Percentiles rank a stretch among this genome's conserved stretches.
phyloP scores from a whole-genome alignment of 35 echinoderm and acorn worm species.

The Apostichopus californicus region DNA sequence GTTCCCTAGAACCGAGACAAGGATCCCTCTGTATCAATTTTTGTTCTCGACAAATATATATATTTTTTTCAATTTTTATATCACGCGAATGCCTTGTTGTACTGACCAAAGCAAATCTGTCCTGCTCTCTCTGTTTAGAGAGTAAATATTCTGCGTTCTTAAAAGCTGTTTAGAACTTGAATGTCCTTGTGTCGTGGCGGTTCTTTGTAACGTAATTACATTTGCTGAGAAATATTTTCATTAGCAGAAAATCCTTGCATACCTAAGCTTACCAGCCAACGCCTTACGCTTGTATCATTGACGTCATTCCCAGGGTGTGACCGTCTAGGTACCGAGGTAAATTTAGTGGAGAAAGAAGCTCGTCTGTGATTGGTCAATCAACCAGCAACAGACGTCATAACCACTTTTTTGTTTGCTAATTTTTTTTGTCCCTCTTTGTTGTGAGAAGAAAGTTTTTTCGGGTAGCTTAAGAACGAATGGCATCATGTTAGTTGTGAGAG shows the following conservation, averaged over 20 bases:
- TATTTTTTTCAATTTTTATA: background rate
- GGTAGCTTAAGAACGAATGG: background rate
- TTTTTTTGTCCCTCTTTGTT: slow-evolving; percentile 2
- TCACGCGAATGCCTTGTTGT: background rate
- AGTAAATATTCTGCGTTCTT: slow-evolving; percentile 44
- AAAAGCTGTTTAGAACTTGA: slow-evolving; percentile 50
- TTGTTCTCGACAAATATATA: background rate
- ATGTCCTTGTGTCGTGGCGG: slow-evolving; percentile 53
- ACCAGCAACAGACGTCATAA: slow-evolving; percentile 36
- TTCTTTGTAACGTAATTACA: slow-evolving; percentile 55
- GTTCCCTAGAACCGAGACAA: background rate
- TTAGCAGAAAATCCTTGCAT: slow-evolving; percentile 59
- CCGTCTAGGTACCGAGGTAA: slow-evolving; percentile 40
- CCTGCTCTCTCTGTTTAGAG: slow-evolving; percentile 25
- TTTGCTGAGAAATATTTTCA: slow-evolving; percentile 62
- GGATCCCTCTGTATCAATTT: background rate
- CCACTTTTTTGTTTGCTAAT: slow-evolving; percentile 10
- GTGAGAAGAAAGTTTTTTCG: background rate
- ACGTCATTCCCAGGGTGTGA: slow-evolving; percentile 59
- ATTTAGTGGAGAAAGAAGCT: slow-evolving; percentile 1
- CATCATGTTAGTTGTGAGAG: slow-evolving; percentile 44
- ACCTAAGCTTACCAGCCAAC: slow-evolving; percentile 45
- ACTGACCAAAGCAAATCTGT: slow-evolving; percentile 9
- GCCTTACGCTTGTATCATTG: slow-evolving; percentile 28
- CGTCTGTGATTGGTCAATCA: slow-evolving; percentile 12